phyloP scores from a whole-genome alignment of 2,113 vertebrate genomes.

The Saccopteryx bilineata region DNA sequence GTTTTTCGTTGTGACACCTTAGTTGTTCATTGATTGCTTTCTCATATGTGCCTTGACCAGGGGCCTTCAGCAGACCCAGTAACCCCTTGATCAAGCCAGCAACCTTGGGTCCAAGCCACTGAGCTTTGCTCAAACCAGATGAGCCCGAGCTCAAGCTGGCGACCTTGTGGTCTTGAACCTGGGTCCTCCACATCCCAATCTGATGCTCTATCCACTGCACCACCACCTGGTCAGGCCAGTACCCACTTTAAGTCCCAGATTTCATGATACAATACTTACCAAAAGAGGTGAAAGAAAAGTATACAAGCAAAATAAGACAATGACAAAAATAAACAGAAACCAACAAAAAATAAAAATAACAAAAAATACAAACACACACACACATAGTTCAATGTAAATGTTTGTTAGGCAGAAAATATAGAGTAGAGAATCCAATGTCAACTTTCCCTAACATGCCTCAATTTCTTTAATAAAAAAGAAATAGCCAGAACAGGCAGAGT shows the following conservation, averaged over 20 bases:
- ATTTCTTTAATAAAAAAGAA: constrained; percentile 36
- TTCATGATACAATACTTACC: neutral
- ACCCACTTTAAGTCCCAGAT: neutral
- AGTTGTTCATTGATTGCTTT: too few relatives aligned
- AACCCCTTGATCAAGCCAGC: too few relatives aligned
- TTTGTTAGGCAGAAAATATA: neutral
- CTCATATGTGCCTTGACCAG: too few relatives aligned
- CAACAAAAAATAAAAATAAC: neutral
- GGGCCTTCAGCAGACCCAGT: too few relatives aligned
- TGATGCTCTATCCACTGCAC: too few relatives aligned
- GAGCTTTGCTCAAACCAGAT: too few relatives aligned
- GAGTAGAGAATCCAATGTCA: neutral
- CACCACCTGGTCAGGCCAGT: neutral
- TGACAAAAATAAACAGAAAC: neutral
- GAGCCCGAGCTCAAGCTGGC: too few relatives aligned
- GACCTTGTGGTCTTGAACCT: too few relatives aligned
- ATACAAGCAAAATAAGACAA: neutral
- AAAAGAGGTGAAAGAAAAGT: constrained; percentile 21
- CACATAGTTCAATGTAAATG: neutral
- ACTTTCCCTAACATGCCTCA: neutral
- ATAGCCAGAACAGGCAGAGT: neutral
- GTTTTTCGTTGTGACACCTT: too few relatives aligned
- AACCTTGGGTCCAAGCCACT: too few relatives aligned
- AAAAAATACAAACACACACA: neutral
- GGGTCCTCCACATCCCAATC: too few relatives aligned